Conservation (phyloP, 2,888 invertebrate species). For the Sisyra nigra region DNA sequence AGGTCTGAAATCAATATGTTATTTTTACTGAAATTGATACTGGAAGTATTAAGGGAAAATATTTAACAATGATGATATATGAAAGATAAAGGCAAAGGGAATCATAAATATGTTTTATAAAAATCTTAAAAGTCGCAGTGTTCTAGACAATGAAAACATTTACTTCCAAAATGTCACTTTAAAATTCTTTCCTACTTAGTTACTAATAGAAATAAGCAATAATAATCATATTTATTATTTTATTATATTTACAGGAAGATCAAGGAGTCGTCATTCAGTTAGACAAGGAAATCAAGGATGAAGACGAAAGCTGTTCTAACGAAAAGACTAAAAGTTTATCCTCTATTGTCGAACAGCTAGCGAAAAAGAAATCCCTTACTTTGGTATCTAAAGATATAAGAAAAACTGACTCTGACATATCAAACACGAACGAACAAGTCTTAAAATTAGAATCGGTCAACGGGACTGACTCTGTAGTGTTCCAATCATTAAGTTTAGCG, state of each 20-base stretch:
- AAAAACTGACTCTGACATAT: background rate
- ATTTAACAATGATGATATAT: too few relatives aligned
- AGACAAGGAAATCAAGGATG: slow-evolving; percentile 2
- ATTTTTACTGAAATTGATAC: too few relatives aligned
- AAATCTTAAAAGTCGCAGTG: too few relatives aligned
- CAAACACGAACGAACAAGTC: slow-evolving; percentile 16
- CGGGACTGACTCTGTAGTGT: slow-evolving; percentile 42
- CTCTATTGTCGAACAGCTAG: slow-evolving; percentile 11
- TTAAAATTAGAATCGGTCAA: slow-evolving; percentile 36
- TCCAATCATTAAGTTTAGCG: slow-evolving; percentile 37
- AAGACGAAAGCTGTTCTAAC: slow-evolving; percentile 4
- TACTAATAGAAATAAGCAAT: too few relatives aligned
- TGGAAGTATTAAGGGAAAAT: too few relatives aligned
- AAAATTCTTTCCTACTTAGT: too few relatives aligned
- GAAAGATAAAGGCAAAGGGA: too few relatives aligned
- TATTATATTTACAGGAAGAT: slow-evolving; percentile 6
- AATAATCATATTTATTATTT: too few relatives aligned
- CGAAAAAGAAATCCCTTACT: slow-evolving; percentile 8
- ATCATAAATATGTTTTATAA: too few relatives aligned
- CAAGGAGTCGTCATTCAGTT: slow-evolving; percentile 3
- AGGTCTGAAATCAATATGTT: too few relatives aligned
- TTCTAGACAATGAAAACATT: too few relatives aligned
- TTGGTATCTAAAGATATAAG: background rate
- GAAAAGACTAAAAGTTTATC: slow-evolving; percentile 11
- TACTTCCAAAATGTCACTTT: too few relatives aligned